Percentiles rank a stretch among this genome's conserved stretches.
Evolutionary conservation across 2,888 invertebrate species (phyloP).

Genomic region (Quadroppia sp.): DNA sequence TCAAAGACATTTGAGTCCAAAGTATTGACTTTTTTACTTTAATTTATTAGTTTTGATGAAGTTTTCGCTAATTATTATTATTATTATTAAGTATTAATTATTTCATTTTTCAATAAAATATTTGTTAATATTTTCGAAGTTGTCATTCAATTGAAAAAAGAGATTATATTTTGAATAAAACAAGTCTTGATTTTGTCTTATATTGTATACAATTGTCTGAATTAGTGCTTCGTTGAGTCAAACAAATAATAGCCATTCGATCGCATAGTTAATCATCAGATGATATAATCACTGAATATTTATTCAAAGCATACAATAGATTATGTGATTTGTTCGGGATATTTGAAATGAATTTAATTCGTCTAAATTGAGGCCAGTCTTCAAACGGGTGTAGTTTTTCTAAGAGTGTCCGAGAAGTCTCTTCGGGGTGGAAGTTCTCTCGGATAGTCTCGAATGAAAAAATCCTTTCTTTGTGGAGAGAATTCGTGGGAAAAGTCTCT

Average conservation of each 20-base stretch:
- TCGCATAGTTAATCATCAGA: too few species aligned
- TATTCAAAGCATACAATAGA: not conserved
- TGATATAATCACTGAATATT: too few species aligned
- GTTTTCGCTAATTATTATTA: not conserved
- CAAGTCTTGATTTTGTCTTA: too few species aligned
- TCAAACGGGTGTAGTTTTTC: slow-evolving; percentile 48
- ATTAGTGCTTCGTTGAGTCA: too few species aligned
- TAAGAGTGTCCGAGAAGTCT: slow-evolving; percentile 44
- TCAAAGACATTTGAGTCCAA: too few species aligned
- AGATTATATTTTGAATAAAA: too few species aligned
- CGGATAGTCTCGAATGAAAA: slow-evolving; percentile 42
- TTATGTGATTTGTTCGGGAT: not conserved
- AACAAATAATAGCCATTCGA: too few species aligned
- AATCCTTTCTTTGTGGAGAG: slow-evolving; percentile 45
- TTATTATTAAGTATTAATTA: too few species aligned
- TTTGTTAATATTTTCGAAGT: too few species aligned
- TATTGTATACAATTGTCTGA: too few species aligned
- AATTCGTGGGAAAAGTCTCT: slow-evolving; percentile 49
- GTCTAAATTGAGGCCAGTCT: not conserved
- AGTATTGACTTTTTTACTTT: not conserved
- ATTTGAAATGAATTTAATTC: not conserved
- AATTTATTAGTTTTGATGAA: not conserved
- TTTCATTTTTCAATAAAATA: too few species aligned
- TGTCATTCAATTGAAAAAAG: too few species aligned
- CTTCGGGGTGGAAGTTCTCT: slow-evolving; percentile 42